Conservation (phyloP, 2,888 invertebrate species). For the Enchytraeus crypticus region DNA sequence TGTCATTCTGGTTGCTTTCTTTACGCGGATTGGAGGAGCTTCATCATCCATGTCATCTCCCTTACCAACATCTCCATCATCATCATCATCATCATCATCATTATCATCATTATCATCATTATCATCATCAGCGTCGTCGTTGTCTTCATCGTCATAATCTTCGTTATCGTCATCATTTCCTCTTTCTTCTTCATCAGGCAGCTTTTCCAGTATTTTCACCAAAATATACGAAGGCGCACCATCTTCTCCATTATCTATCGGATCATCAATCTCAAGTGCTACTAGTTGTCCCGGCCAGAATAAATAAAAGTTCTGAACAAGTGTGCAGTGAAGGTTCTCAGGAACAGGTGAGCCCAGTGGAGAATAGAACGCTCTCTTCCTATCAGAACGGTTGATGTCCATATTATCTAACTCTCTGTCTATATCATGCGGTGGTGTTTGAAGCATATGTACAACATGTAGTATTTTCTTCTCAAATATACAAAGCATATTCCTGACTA, state of each 20-base stretch:
- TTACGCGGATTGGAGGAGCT: no score
- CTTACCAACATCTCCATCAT: no score
- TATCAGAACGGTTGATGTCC: not conserved
- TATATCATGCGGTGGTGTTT: not conserved
- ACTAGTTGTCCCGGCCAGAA: not conserved
- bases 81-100: no score
- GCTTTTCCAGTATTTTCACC: not conserved
- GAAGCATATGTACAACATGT: not conserved
- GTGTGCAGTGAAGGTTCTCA: not conserved
- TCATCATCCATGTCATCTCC: no score
- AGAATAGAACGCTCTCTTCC: not conserved
- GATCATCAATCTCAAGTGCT: constrained; percentile 2
- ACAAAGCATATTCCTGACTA: no score
- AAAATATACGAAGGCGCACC: not conserved
- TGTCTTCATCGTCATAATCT: not conserved
- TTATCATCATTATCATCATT: not conserved
- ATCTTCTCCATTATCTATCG: constrained; percentile 1
- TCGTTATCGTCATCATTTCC: not conserved
- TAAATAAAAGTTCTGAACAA: constrained; percentile 1
- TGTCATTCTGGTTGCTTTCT: no score
- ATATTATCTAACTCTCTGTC: not conserved
- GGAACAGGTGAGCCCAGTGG: not conserved
- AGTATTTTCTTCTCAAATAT: not conserved
- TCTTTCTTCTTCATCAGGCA: not conserved
- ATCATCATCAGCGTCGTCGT: not conserved